Conservation (phyloP, 2,113 vertebrate genomes). For the Pelmatolapia mariae region DNA sequence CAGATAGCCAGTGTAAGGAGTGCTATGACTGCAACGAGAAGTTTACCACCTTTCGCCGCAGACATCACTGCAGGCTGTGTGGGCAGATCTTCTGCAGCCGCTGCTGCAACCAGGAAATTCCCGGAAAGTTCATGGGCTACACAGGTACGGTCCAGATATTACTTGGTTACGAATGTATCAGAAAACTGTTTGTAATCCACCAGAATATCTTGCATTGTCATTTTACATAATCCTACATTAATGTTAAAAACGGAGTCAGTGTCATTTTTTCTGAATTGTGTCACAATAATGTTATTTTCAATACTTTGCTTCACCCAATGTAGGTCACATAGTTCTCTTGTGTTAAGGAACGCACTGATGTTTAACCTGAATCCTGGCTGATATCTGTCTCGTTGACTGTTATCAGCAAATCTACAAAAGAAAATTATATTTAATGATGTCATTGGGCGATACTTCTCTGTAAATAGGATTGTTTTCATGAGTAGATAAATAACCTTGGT, state of each 20-base stretch:
- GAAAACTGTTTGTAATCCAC: background rate
- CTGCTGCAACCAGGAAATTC: slow-evolving; percentile 98
- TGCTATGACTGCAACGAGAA: slow-evolving; percentile 98
- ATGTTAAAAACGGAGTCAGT: background rate
- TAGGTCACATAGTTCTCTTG: background rate
- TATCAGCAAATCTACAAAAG: background rate
- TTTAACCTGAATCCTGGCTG: background rate
- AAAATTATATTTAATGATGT: background rate
- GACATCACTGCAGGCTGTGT: slow-evolving; percentile 94
- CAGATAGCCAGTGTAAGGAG: slow-evolving; percentile 97
- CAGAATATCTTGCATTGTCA: background rate
- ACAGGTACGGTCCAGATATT: slow-evolving; percentile 73
- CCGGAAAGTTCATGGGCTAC: slow-evolving; percentile 99
- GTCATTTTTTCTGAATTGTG: background rate
- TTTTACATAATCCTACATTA: background rate
- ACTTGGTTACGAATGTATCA: background rate
- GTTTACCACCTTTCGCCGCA: slow-evolving; percentile 94
- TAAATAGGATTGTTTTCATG: background rate
- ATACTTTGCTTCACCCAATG: background rate
- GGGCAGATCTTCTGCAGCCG: slow-evolving; percentile 99
- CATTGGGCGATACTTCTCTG: background rate
- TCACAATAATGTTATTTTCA: background rate
- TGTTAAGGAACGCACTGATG: background rate
- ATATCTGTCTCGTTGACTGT: background rate
- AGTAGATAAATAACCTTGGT: background rate